Evolutionary conservation across 2,113 vertebrate genomes (phyloP), one percentile per base, ranked within the genome.

Genomic region (Thermophis baileyi): DNA sequence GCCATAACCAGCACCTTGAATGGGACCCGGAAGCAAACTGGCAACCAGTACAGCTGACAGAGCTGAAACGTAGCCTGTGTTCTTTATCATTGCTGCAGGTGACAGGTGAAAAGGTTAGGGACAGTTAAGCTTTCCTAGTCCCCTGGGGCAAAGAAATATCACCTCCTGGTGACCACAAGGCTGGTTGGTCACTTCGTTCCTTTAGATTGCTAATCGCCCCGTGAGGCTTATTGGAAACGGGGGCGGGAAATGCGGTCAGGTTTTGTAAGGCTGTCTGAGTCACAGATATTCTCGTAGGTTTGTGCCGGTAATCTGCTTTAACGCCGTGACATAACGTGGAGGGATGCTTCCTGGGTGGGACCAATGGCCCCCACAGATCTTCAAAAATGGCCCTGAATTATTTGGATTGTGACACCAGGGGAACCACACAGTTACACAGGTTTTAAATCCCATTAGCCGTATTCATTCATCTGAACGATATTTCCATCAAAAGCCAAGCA

Each of bases 341-440:
- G n/a, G 35, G 30, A 46, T 55, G 25, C 18, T 40, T 22, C 63
- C 90, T 90, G 74, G 25, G 51, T n/a, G 50, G 0, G 25, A 30
- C 57, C 10, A 3, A 27, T 46, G 20, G 3, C 30, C 8, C 30
- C 18, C 18, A 3, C 35, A 81, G 6, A 81, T 9, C 35, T 81
- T 18, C 74, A 3, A 8, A 81, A 81, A 3, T 0, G 1, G 18
- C 74, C 74, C 74, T 40, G 35, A 22, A 9, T 22, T 18, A 35
- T 20, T 40, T 20, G 14, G 6, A 74, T 20, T 35, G 6, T 35
- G 69, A 74, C n/a, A 1, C 6, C 35, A 40, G 6, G 30, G 63
- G 27, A 6, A 6, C 12, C 30, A n/a, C 11, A 20, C 16, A 40
- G 35, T 40, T 40, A 3, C 0, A 0, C 35, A 0, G 4, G 18